Evolutionary conservation across 2,797 vertebrate species (phyloP).

Genomic region (Pantherophis alleghaniensis): DNA sequence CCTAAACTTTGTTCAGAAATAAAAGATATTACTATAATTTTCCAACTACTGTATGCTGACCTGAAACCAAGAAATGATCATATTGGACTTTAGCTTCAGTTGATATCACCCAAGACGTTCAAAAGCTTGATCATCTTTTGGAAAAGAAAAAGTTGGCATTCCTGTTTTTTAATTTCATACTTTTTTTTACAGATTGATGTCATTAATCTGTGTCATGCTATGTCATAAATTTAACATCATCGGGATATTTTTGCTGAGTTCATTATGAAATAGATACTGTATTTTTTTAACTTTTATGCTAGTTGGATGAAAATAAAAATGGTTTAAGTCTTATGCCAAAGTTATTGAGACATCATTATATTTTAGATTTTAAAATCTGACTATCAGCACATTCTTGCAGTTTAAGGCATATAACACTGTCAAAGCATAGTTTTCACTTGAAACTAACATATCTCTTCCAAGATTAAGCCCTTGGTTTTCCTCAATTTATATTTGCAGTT

Average conservation of each 20-base stretch:
- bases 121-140: fast-evolving
- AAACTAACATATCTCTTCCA: background rate
- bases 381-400: slow-evolving; percentile 22
- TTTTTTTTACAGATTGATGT: background rate
- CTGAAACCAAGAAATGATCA: slow-evolving; percentile 33
- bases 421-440: background rate
- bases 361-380: slow-evolving; percentile 7
- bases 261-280: background rate
- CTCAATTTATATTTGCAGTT: background rate
- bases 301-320: slow-evolving; percentile 48
- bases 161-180: background rate
- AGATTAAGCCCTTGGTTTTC: background rate
- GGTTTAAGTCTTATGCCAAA: slow-evolving; percentile 57
- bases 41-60: slow-evolving; percentile 43
- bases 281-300: slow-evolving; percentile 43
- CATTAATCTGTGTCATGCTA: background rate
- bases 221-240: fast-evolving
- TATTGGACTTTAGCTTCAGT: background rate
- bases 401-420: background rate
- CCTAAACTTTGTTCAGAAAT: slow-evolving; percentile 53
- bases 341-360: slow-evolving; percentile 41
- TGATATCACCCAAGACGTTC: slow-evolving; percentile 22
- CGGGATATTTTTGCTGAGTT: background rate
- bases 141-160: background rate
- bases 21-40: slow-evolving; percentile 38